Evolutionary conservation across 1,140 invertebrate genomes (phyloP), one percentile per base, ranked within the genome.

Genomic region (Sitobion miscanthi): DNA sequence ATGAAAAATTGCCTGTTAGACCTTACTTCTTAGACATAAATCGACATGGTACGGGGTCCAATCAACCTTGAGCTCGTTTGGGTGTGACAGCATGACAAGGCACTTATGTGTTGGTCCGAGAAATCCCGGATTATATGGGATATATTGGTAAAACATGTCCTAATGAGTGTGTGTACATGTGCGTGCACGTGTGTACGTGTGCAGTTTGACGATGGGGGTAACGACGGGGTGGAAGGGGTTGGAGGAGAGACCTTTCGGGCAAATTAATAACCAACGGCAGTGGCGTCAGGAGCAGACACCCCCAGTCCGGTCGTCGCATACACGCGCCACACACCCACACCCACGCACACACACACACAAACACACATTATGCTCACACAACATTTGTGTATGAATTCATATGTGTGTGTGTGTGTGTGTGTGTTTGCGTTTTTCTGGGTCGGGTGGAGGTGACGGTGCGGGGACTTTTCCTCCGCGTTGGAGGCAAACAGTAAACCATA

Each of bases 11-110:
- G 57, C 57, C 52, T 42, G 54, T 45, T 69, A 17, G 14, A 69
- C 54, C 54, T 62, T 23, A n/a, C 14, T 69, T 69, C 54, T 49
- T 42, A 45, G 38, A 90, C 25, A 62, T 45, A 62, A 90, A 90
- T 90, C 89, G 89, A 69, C 89, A 35, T 57, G 89, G 89, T 23
- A 23, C 49, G n/a, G 54, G 49, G 88, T 57, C 88, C 88, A 89
- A 89, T 89, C 88, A 54, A 57, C 88, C 52, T 35, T 38, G 21
- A 52, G 52, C 52, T 57, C 35, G 89, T 90, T 90, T 90, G 89
- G 89, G 89, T 30, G 52, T 89, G 88, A 89, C 88, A 45, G 38
- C 89, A 54, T 90, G 89, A 90, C 89, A 69, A 90, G 89, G 88
- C 88, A 89, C 88, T 89, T 89, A 89, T 47, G 88, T 57, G 52